Evolutionary conservation across 1,140 invertebrate genomes (phyloP), one percentile per base, ranked within the genome.

Genomic region (Eurosta solidaginis): DNA sequence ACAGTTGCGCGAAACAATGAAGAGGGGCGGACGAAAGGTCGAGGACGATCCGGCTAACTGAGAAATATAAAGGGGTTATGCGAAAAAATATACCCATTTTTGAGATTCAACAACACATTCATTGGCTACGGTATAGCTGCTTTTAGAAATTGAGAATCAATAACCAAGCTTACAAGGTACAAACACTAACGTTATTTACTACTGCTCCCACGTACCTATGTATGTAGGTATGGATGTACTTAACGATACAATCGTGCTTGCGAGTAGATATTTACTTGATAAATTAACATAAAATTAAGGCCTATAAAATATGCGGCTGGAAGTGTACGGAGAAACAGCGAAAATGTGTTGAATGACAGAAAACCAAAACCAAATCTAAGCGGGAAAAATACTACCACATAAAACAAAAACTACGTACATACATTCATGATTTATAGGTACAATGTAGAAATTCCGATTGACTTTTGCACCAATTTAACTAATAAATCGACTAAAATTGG

Each of bases 201-300:
- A n/a, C n/a, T n/a, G n/a, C 4, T 20, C 4, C 1, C 14, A 52
- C 50, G 12, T 27, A 27, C 50, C 0, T 52, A n/a, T 33, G 6
- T 59, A 33, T 17, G 12, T 17, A 33, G 14, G 22, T 14, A 40
- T 63, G 3, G 20, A 68, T 10, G 6, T 20, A 68, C 9, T 0
- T 29, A n/a, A n/a, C n/a, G n/a, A n/a, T n/a, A n/a, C 7, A 17
- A 17, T 14, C 33, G 59, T 2, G 59, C 29, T 6, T 1, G 29
- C 27, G n/a, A n/a, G n/a, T 40, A 47, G n/a, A 33, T n/a, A 9
- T 68, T 68, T 68, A 33, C 3, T 40, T 20, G 36, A 20, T 10
- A 68, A 68, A 68, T 68, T 68, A 68, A 33, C 59, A 68, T 68
- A 33, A 27, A 40, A 5, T 68, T n/a, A 42, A 68, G 59, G 36